Evolutionary conservation across 2,113 vertebrate genomes (phyloP).

Genomic region (Rhizomys pruinosus): DNA sequence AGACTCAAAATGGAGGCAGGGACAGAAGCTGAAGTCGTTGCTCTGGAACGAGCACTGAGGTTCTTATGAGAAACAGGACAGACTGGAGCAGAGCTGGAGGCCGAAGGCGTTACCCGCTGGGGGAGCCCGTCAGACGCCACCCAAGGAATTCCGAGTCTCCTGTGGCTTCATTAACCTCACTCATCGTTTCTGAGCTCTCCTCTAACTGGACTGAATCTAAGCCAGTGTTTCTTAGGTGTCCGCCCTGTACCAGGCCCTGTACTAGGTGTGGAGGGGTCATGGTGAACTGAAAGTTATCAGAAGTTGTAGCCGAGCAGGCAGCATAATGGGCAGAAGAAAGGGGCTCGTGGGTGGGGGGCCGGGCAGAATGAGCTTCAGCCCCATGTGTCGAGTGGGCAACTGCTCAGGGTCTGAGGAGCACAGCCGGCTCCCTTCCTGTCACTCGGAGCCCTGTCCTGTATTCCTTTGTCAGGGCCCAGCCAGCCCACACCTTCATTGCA

Average conservation of each 20-base stretch:
- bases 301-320: background rate
- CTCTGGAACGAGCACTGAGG: background rate
- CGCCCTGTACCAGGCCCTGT: background rate
- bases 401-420: background rate
- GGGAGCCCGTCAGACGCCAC: no score
- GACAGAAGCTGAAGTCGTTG: background rate
- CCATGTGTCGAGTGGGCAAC: no score
- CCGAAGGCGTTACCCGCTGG: background rate
- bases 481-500: fast-evolving
- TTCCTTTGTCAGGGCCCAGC: background rate
- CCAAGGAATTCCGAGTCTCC: no score
- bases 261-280: background rate
- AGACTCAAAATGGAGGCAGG: fast-evolving
- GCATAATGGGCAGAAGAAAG: background rate
- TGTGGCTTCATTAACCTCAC: no score
- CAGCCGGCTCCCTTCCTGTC: background rate
- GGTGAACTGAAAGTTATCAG: background rate
- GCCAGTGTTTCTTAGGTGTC: no score
- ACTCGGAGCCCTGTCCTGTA: no score
- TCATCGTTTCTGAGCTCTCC: background rate
- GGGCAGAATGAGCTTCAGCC: background rate
- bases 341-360: no score
- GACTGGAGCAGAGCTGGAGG: background rate
- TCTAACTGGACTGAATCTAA: background rate
- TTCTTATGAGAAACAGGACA: background rate